phyloP scores from a whole-genome alignment of 2,888 invertebrate species.

The Ormyrus labotus region DNA sequence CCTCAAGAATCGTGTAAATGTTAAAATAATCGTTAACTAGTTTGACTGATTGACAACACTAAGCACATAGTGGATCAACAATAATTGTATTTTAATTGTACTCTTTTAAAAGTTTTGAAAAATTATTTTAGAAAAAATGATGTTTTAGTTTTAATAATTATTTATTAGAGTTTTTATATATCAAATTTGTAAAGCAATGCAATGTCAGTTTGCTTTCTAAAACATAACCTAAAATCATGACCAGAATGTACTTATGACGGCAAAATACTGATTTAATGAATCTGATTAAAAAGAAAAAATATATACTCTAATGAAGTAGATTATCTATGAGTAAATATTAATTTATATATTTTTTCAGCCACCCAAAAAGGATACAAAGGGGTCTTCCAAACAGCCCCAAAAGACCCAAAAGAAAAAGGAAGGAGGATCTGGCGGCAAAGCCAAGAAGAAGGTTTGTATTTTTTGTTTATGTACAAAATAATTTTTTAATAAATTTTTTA shows the following conservation, averaged over 20 bases:
- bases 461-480: not conserved
- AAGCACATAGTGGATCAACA: constrained; percentile 46
- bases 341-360: constrained; percentile 80
- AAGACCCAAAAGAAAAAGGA: constrained; percentile 97
- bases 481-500: constrained; percentile 57
- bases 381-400: constrained; percentile 93
- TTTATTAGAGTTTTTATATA: too few species aligned
- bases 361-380: constrained; percentile 94
- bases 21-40: constrained; percentile 11
- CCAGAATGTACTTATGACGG: constrained; percentile 66
- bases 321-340: not conserved
- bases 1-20: not conserved
- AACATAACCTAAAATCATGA: constrained; percentile 47
- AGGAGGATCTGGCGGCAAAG: constrained; percentile 95
- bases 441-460: constrained; percentile 91
- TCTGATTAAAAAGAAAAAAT: constrained; percentile 66
- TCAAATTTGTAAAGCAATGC: too few species aligned
- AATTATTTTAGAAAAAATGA: too few species aligned
- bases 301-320: not conserved
- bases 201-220: not conserved
- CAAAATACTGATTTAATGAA: constrained; percentile 76
- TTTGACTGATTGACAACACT: not conserved
- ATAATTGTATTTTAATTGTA: constrained; percentile 5
- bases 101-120: not conserved
- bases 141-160: too few species aligned